phyloP scores from a whole-genome alignment of 1,140 invertebrate genomes.

The Drosophila pseudoobscura region DNA sequence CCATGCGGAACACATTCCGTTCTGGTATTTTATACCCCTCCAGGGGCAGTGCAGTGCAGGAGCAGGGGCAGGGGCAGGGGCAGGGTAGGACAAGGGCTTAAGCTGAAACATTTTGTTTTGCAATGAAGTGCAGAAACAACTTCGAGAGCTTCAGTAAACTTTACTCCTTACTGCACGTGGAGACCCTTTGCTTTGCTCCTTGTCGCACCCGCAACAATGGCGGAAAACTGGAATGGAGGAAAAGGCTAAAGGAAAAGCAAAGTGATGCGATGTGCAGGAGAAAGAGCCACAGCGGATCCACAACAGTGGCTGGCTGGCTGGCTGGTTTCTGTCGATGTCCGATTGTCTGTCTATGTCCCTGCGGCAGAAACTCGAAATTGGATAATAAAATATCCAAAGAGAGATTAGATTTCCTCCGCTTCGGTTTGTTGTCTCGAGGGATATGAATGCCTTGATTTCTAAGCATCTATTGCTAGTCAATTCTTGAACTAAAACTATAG shows the following conservation, averaged over 20 bases:
- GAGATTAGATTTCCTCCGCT: not conserved
- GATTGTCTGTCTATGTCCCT: no score
- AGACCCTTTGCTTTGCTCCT: no score
- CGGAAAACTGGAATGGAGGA: no score
- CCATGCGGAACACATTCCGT: slow-evolving; percentile 19
- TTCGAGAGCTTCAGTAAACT: slow-evolving; percentile 25
- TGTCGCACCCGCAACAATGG: no score
- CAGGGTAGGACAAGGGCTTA: slow-evolving; percentile 32
- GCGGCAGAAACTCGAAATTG: not conserved
- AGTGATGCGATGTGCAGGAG: not conserved
- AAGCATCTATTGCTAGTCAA: no score
- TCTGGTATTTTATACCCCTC: slow-evolving; percentile 18
- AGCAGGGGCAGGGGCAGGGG: slow-evolving; percentile 1
- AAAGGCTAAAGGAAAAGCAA: not conserved
- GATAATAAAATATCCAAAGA: slow-evolving; percentile 5
- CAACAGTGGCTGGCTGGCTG: no score
- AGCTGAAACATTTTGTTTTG: slow-evolving; percentile 47
- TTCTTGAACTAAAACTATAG: no score
- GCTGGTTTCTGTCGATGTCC: no score
- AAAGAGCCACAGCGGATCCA: no score
- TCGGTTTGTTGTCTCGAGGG: no score
- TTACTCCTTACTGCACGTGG: not conserved
- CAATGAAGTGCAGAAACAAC: slow-evolving; percentile 39
- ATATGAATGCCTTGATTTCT: no score
- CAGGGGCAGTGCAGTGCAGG: slow-evolving; percentile 12